These are phyloP conservation scores for Corynorhinus townsendii DNA, from an alignment of 2,113 vertebrate species.

Conservation along the genomic window DNA sequence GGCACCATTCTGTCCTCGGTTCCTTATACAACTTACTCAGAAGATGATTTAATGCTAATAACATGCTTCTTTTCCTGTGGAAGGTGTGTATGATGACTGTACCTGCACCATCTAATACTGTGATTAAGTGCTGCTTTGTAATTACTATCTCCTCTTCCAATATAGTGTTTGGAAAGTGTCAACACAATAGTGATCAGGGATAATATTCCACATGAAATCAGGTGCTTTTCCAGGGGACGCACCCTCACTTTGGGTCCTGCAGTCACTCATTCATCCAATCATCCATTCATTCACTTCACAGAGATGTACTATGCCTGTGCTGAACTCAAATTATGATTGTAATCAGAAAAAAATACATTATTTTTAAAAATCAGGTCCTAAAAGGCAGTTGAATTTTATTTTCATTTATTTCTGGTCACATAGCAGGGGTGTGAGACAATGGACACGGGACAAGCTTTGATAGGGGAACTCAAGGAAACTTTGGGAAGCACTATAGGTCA, in stretches of 20 bases:
- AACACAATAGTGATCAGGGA: neutral
- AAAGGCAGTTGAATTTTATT: neutral
- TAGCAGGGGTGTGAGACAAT: neutral
- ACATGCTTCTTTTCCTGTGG: neutral
- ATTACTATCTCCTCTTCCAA: conserved; percentile 20
- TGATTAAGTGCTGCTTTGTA: neutral
- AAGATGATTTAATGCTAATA: neutral
- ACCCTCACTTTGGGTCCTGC: neutral
- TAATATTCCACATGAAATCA: neutral
- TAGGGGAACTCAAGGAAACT: neutral
- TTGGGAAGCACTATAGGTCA: neutral
- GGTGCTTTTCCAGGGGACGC: too few species aligned
- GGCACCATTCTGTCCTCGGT: neutral
- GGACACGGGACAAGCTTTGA: neutral
- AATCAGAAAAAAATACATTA: neutral
- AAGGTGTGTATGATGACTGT: neutral
- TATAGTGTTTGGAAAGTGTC: neutral
- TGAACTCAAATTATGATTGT: neutral
- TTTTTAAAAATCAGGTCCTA: neutral
- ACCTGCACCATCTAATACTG: neutral
- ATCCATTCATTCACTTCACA: neutral
- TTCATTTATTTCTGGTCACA: neutral
- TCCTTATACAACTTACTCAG: neutral
- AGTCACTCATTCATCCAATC: neutral
- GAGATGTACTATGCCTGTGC: neutral